These are phyloP conservation scores for Phalera bucephala DNA, from an alignment of 2,888 invertebrate genomes.

Conservation along the genomic window DNA sequence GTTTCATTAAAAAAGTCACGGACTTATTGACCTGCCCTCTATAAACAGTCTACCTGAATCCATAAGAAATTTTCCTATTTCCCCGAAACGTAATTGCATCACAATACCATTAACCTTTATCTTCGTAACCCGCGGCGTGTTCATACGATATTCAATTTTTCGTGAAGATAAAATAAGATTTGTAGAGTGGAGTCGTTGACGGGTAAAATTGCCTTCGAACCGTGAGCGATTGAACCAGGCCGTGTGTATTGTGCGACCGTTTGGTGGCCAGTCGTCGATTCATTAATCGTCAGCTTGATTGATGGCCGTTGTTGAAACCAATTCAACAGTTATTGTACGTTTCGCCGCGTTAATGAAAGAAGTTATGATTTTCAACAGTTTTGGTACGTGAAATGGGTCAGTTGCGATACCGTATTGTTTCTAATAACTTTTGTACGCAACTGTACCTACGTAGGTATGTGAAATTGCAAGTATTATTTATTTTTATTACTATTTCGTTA, in stretches of 20 bases:
- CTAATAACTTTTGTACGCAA: no score
- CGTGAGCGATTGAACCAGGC: slow-evolving; percentile 13
- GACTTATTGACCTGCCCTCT: no score
- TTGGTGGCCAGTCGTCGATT: slow-evolving; percentile 18
- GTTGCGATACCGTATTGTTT: no score
- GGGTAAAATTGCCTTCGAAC: slow-evolving; percentile 22
- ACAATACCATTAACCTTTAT: slow-evolving; percentile 26
- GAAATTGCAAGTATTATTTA: no score
- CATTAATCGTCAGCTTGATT: slow-evolving; percentile 43
- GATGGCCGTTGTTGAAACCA: slow-evolving; percentile 38
- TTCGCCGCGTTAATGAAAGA: slow-evolving; percentile 28
- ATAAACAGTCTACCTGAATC: no score
- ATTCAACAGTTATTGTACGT: slow-evolving; percentile 36
- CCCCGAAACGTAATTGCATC: slow-evolving; percentile 13
- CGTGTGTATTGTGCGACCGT: slow-evolving; percentile 22
- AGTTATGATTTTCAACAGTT: slow-evolving; percentile 19
- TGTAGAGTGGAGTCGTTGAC: slow-evolving; percentile 20
- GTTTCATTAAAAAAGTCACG: no score
- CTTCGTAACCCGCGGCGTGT: slow-evolving; percentile 24
- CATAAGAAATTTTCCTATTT: slow-evolving; percentile 15
- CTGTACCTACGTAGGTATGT: no score
- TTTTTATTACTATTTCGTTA: no score
- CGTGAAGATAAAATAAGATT: slow-evolving; percentile 24
- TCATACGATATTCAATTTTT: slow-evolving; percentile 27
- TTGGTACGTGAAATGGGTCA: neutral